Evolutionary conservation across 2,113 vertebrate genomes (phyloP).

Genomic region (Nannospalax galili): DNA sequence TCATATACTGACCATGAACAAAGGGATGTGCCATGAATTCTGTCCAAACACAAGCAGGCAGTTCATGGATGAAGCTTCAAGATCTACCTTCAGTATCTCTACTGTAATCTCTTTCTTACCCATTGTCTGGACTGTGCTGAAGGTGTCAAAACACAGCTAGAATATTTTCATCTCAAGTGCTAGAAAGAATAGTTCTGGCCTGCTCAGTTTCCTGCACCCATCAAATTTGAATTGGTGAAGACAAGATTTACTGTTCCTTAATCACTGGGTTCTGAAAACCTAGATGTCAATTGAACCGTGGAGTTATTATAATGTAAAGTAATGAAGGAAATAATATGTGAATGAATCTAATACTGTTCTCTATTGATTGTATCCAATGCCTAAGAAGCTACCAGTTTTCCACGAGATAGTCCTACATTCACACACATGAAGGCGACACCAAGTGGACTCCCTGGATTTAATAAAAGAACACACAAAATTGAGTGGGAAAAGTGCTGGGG

Average conservation of each 20-base stretch:
- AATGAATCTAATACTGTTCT: neutral
- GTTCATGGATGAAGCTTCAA: no score
- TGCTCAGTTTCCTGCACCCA: neutral
- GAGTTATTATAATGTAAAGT: neutral
- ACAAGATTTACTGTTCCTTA: neutral
- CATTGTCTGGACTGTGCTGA: fast-evolving
- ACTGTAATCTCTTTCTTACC: neutral
- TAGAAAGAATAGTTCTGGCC: neutral
- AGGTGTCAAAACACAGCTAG: no score
- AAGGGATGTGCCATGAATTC: fast-evolving
- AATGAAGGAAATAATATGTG: neutral
- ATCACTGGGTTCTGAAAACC: neutral
- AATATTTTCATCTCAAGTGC: no score
- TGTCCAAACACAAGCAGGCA: neutral
- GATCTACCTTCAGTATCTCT: neutral
- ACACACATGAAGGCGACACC: no score
- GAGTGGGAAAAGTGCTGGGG: no score
- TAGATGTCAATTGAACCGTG: neutral
- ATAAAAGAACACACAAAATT: no score
- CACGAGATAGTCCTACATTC: no score
- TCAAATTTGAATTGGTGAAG: neutral
- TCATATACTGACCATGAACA: neutral
- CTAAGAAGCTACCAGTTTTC: no score
- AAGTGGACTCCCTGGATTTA: no score
- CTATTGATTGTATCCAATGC: neutral